Conservation (phyloP, 2,888 invertebrate species). For the Himalopsyche anomala region DNA sequence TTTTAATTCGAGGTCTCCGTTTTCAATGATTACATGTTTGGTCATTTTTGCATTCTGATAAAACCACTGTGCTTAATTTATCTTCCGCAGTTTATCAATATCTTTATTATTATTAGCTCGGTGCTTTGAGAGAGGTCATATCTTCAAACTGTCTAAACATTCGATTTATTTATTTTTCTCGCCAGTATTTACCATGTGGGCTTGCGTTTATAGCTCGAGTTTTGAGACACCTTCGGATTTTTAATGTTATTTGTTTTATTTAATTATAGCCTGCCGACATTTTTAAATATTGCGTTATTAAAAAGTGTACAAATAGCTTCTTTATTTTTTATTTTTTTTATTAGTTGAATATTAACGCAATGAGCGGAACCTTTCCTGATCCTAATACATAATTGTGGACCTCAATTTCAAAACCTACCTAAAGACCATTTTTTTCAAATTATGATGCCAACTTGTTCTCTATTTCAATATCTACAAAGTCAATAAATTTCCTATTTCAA, state of each 20-base stretch:
- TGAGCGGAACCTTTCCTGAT: no score
- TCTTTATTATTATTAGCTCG: background rate
- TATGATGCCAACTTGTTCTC: no score
- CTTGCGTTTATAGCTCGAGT: background rate
- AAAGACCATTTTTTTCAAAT: no score
- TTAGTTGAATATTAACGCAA: no score
- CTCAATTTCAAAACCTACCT: no score
- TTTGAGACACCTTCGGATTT: background rate
- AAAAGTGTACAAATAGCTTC: no score
- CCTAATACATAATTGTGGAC: no score
- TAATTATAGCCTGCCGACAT: background rate
- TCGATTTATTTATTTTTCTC: background rate
- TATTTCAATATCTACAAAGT: no score
- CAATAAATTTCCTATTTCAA: no score
- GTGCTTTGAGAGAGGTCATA: background rate
- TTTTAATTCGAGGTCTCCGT: background rate
- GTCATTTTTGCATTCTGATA: background rate
- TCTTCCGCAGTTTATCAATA: background rate
- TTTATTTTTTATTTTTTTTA: no score
- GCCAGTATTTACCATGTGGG: background rate
- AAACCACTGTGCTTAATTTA: background rate
- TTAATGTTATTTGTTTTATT: background rate
- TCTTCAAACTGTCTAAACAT: slow-evolving; percentile 5
- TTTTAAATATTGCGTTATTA: no score
- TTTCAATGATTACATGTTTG: background rate